These are phyloP conservation scores for Dicranocentrus wangi DNA, from an alignment of 2,888 invertebrate genomes.

Conservation along the genomic window DNA sequence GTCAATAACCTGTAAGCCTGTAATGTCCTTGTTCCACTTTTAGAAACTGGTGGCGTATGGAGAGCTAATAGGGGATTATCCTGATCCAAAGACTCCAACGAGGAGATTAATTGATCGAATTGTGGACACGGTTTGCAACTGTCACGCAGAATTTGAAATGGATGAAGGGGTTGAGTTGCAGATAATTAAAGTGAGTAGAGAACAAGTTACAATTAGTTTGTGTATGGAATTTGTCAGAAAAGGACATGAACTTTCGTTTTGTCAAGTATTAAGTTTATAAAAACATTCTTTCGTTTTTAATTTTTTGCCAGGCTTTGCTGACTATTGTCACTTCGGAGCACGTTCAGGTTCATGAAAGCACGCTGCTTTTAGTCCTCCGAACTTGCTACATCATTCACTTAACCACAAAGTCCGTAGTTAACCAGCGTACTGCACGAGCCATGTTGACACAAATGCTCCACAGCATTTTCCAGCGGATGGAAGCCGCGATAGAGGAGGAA, in stretches of 20 bases:
- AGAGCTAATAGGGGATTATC: constrained; percentile 94
- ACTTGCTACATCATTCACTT: constrained; percentile 99
- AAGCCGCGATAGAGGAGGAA: constrained; percentile 78
- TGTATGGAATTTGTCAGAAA: too few relatives aligned
- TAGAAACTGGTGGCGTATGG: constrained; percentile 99
- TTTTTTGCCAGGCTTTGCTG: constrained; percentile 83
- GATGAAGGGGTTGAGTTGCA: constrained; percentile 99
- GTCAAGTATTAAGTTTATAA: neutral
- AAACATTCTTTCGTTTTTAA: neutral
- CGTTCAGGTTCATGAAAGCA: constrained; percentile 98
- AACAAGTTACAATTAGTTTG: neutral
- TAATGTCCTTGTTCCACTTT: constrained; percentile 25
- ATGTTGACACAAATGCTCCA: constrained; percentile 99
- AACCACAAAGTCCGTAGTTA: constrained; percentile 96
- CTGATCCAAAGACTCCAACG: constrained; percentile 92
- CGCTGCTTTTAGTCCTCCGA: constrained; percentile 89
- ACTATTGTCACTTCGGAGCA: constrained; percentile 99
- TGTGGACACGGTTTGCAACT: constrained; percentile 97
- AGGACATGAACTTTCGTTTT: too few relatives aligned
- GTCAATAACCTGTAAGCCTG: too few relatives aligned
- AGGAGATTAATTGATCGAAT: constrained; percentile 96
- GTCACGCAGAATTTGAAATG: constrained; percentile 97
- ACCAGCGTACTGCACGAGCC: constrained; percentile 98
- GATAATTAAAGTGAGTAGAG: constrained; percentile 84
- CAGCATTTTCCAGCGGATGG: constrained; percentile 98